A percentile compares a stretch with the other conserved stretches of the same genome.
Evolutionary conservation across 2,797 vertebrate genomes (phyloP).

Genomic region (Ispidina lecontei): DNA sequence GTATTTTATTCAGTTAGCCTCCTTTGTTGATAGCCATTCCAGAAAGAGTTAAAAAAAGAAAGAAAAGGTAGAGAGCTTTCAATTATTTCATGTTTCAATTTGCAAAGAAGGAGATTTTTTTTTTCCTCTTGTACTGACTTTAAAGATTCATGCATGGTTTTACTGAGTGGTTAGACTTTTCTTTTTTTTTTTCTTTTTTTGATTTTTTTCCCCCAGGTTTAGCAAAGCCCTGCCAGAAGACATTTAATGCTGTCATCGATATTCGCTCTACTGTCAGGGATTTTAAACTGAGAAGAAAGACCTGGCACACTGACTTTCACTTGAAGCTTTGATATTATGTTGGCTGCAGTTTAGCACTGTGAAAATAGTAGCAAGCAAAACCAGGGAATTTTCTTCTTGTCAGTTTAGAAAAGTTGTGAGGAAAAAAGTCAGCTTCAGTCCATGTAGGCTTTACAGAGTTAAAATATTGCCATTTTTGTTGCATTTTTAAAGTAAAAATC

Average conservation of each 20-base stretch:
- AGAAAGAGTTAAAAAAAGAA: not conserved
- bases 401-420: slow-evolving; percentile 2
- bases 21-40: not conserved
- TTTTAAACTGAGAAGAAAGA: slow-evolving; percentile 50
- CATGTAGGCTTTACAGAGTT: not conserved
- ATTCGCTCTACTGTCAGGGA: slow-evolving; percentile 29
- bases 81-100: slow-evolving; percentile 14
- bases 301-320: slow-evolving; percentile 4
- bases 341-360: slow-evolving; percentile 12
- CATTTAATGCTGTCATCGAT: slow-evolving; percentile 49
- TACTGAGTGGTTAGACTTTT: not conserved
- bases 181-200: not conserved
- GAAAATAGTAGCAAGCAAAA: slow-evolving; percentile 49
- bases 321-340: slow-evolving; percentile 46
- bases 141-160: not conserved
- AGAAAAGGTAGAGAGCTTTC: not conserved
- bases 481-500: not conserved
- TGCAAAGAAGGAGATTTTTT: not conserved
- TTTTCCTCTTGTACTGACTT: not conserved
- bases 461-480: not conserved
- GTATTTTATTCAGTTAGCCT: not conserved
- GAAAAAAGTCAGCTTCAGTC: not conserved
- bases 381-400: slow-evolving; percentile 2
- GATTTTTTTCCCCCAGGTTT: not conserved
- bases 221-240: slow-evolving; percentile 34